Conservation (phyloP, 2,797 vertebrate species). For the Thaleichthys pacificus region DNA sequence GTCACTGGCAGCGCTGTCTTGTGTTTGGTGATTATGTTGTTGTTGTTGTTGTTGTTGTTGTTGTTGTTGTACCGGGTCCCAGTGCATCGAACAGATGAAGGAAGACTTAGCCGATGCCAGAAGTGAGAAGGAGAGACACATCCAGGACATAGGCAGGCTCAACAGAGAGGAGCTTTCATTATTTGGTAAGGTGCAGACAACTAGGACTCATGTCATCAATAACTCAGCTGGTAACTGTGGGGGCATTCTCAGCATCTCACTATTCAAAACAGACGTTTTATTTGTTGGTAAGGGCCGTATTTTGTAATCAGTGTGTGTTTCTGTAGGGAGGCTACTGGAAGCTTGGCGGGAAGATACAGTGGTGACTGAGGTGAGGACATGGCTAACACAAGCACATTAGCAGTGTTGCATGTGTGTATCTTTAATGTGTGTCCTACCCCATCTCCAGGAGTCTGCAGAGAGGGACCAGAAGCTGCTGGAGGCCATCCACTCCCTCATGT, state of each 20-base stretch:
- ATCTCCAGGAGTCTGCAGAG: conserved; percentile 50
- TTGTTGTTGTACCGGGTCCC: background rate
- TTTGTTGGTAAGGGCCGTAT: background rate
- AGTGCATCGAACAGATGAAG: conserved; percentile 50
- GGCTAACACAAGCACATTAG: background rate
- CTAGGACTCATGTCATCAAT: background rate
- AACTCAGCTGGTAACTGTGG: background rate
- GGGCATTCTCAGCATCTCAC: background rate
- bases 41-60: background rate
- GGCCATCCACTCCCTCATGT: conserved; percentile 33
- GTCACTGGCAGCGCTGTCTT: background rate
- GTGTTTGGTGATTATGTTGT: background rate
- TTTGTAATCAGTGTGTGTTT: conserved; percentile 2
- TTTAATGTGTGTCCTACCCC: background rate
- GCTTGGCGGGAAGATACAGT: conserved; percentile 29
- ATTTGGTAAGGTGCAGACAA: conserved; percentile 3
- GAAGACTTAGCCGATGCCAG: conserved; percentile 33
- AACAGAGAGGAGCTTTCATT: conserved; percentile 19
- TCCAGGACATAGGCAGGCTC: conserved; percentile 35
- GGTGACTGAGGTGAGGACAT: conserved; percentile 32
- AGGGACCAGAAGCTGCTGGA: conserved; percentile 48
- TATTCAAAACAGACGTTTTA: background rate
- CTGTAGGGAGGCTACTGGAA: conserved; percentile 29
- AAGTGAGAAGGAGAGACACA: conserved; percentile 33
- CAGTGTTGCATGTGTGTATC: background rate